These are phyloP conservation scores for Siphlonurus alternatus DNA, from an alignment of 2,888 invertebrate species.

Conservation along the genomic window DNA sequence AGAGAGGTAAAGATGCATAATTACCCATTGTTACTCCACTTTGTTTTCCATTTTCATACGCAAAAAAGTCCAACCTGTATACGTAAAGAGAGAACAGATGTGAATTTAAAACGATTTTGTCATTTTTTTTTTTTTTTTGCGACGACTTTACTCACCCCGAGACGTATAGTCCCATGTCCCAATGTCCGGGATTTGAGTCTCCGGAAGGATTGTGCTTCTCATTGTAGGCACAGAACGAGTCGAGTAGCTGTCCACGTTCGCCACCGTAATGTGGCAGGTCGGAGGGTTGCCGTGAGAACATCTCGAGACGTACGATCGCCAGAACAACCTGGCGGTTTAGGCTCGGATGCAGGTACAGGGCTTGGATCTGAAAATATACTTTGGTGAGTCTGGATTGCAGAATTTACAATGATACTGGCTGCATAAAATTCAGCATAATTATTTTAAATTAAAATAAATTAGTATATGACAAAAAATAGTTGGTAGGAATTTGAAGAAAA, in stretches of 20 bases:
- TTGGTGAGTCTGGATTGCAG: background rate
- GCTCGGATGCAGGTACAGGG: slow-evolving; percentile 59
- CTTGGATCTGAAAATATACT: slow-evolving; percentile 48
- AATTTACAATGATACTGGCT: background rate
- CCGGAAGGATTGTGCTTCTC: slow-evolving; percentile 42
- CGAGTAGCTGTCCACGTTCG: slow-evolving; percentile 47
- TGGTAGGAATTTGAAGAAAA: no score
- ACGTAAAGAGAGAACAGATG: background rate
- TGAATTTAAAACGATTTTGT: slow-evolving; percentile 2
- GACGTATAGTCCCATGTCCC: slow-evolving; percentile 63
- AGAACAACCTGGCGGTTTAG: slow-evolving; percentile 44
- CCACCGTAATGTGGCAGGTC: slow-evolving; percentile 44
- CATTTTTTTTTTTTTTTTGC: background rate
- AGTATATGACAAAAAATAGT: no score
- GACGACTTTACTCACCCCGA: slow-evolving; percentile 38
- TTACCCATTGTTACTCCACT: slow-evolving; percentile 60
- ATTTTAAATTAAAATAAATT: no score
- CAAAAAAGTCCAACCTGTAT: slow-evolving; percentile 51
- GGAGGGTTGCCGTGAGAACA: slow-evolving; percentile 46
- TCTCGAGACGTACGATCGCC: slow-evolving; percentile 49
- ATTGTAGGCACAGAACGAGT: slow-evolving; percentile 58
- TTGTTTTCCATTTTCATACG: slow-evolving; percentile 47
- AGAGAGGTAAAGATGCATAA: no score
- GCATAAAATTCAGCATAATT: no score
- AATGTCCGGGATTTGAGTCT: slow-evolving; percentile 52